Conservation (phyloP, 2,797 vertebrate genomes). For the Zalophus californianus region DNA sequence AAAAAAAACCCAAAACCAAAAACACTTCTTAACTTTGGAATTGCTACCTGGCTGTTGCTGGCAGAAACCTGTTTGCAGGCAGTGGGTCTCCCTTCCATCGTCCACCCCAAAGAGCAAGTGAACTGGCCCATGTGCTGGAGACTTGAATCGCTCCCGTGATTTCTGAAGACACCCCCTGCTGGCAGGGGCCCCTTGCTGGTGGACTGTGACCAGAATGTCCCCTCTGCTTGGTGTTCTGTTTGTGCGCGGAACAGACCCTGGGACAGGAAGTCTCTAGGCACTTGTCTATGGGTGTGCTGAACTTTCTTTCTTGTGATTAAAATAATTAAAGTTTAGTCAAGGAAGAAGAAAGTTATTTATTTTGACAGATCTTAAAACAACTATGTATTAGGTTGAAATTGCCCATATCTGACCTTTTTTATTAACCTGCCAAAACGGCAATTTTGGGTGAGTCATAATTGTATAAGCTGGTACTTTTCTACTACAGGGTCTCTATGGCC, state of each 20-base stretch:
- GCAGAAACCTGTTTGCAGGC: neutral
- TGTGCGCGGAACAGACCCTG: neutral
- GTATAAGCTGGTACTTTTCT: neutral
- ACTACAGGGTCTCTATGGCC: neutral
- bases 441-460: neutral
- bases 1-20: neutral
- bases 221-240: neutral
- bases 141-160: rapidly evolving
- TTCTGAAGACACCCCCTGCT: neutral
- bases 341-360: constrained; percentile 28
- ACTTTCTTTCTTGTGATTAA: constrained; percentile 23
- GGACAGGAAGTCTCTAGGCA: neutral
- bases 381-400: constrained; percentile 10
- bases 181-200: neutral
- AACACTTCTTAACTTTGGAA: neutral
- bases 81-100: neutral
- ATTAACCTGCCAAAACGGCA: neutral
- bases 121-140: neutral
- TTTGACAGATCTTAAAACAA: neutral
- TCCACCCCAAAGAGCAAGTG: neutral
- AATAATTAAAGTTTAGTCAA: neutral
- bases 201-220: neutral
- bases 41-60: neutral
- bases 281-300: neutral
- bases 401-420: neutral